Evolutionary conservation across 1,140 invertebrate species (phyloP), one percentile per base, ranked within the genome.

Genomic region (Whitmania pigra): DNA sequence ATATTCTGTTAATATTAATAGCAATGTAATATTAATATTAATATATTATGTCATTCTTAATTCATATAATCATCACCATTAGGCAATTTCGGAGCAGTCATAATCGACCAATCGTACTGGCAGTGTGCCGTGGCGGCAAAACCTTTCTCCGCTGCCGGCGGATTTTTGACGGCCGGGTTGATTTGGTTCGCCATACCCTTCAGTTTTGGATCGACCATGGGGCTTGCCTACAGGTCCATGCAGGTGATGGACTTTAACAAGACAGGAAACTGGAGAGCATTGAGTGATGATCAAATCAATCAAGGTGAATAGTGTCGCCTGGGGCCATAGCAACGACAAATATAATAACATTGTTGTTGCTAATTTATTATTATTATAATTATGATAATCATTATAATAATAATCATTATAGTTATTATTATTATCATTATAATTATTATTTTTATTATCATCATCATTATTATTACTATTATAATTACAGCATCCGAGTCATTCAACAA

Each of bases 171-270:
- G 0, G 82, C 82, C 0, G 82, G 82, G 11, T 36, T 83, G 0
- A 76, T 78, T 53, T 84, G 83, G 83, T 83, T 84, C 73, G 79
- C 80, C 31, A 78, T 84, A 11, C 83, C 83, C 0, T 83, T 84
- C 73, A 77, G 77, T 7, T 74, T 83, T 25, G 80, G 81, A 0
- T 81, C 81, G 11, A 83, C 81, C 0, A 80, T 82, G 77, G 81
- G 81, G 7, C 73, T 83, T 25, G 80, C 78, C 2, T 83, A 82
- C 74, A 75, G 81, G 20, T 79, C 78, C 9, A 63, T 63, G 6
- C 57, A 63, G 20, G 57, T 63, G 22, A 22, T 63, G 57, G 57
- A 63, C 29, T 31, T 22, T 7, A 63, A 63, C 57, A 31, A 25
- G 22, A 63, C 57, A 31, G 29, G 22, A 31, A 63, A 25, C 9